These are phyloP conservation scores for Hirtodrosophila cameraria DNA, from an alignment of 2,888 invertebrate species.

Conservation along the genomic window DNA sequence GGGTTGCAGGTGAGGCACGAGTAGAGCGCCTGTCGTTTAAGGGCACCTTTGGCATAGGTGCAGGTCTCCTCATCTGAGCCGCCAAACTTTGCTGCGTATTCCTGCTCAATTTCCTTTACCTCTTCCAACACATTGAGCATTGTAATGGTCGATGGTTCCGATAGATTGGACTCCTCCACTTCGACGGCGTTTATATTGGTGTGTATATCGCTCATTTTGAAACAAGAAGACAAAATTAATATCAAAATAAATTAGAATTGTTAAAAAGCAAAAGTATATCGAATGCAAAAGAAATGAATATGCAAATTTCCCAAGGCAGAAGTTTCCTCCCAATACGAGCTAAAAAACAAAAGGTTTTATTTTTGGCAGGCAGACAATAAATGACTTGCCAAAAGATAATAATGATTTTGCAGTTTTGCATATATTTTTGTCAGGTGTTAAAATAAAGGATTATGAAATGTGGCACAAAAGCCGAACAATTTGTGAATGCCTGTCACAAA, in stretches of 20 bases:
- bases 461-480: slow-evolving; percentile 5
- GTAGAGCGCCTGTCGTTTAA: slow-evolving; percentile 96
- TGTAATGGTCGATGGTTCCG: slow-evolving; percentile 86
- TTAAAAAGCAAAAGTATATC: background rate
- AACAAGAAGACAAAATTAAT: background rate
- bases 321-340: too few species aligned
- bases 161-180: slow-evolving; percentile 39
- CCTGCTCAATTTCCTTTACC: slow-evolving; percentile 93
- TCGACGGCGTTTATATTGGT: slow-evolving; percentile 10
- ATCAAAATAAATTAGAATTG: slow-evolving; percentile 7
- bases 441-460: slow-evolving; percentile 61
- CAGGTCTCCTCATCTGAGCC: slow-evolving; percentile 93
- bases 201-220: slow-evolving; percentile 50
- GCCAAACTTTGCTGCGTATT: slow-evolving; percentile 95
- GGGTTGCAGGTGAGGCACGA: slow-evolving; percentile 95
- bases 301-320: slow-evolving; percentile 53
- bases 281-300: slow-evolving; percentile 37
- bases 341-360: slow-evolving; percentile 41
- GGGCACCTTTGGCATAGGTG: slow-evolving; percentile 89
- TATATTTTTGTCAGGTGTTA: slow-evolving; percentile 67
- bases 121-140: slow-evolving; percentile 95
- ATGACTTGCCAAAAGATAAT: slow-evolving; percentile 40
- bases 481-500: slow-evolving; percentile 11
- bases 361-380: slow-evolving; percentile 36
- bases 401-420: slow-evolving; percentile 43